phyloP scores from a whole-genome alignment of 2,113 vertebrate genomes.

The Oryzias woworae region DNA sequence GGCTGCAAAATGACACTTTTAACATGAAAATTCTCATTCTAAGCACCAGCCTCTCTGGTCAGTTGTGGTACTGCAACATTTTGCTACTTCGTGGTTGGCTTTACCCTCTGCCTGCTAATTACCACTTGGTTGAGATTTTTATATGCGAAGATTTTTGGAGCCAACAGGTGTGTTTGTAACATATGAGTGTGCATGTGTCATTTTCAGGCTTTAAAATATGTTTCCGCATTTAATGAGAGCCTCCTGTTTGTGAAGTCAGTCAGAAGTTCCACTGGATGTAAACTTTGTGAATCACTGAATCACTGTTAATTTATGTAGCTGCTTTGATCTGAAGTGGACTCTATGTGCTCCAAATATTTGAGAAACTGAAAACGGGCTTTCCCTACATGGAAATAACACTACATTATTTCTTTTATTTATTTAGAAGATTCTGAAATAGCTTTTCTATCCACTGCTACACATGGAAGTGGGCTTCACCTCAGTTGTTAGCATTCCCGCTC shows the following conservation, averaged over 20 bases:
- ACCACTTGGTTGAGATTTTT: too few relatives aligned
- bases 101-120: too few relatives aligned
- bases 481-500: conserved; percentile 63
- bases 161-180: too few relatives aligned
- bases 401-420: conserved; percentile 14
- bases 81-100: too few relatives aligned
- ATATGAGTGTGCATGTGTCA: too few relatives aligned
- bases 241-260: background rate
- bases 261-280: background rate
- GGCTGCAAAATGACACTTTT: too few relatives aligned
- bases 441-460: conserved; percentile 27
- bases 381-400: conserved; percentile 20
- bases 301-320: conserved; percentile 13
- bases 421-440: conserved; percentile 2
- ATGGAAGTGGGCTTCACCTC: conserved; percentile 26
- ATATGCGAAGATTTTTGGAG: too few relatives aligned
- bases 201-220: background rate
- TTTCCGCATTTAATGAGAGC: conserved; percentile 16
- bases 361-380: conserved; percentile 15
- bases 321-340: conserved; percentile 21
- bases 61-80: too few relatives aligned
- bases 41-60: too few relatives aligned
- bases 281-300: conserved; percentile 10
- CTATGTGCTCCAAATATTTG: conserved; percentile 6
- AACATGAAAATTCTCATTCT: too few relatives aligned